Percentiles rank a stretch among this genome's conserved stretches.
These are phyloP conservation scores for Halocynthia roretzi DNA, from an alignment of 23 tunicate genomes.

Conservation along the genomic window DNA sequence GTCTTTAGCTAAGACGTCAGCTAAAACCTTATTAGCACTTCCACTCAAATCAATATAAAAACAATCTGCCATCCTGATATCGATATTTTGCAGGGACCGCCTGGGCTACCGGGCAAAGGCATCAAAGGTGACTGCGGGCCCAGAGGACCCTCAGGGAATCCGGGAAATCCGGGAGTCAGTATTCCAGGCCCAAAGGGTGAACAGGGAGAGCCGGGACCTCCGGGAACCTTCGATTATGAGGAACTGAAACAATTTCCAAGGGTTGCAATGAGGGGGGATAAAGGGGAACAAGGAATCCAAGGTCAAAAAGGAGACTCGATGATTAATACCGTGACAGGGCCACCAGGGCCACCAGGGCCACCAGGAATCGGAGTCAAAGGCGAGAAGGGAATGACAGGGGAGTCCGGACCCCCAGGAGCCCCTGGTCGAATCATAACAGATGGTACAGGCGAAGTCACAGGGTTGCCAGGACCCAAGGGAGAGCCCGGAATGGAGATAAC, in stretches of 20 bases:
- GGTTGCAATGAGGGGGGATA: neutral
- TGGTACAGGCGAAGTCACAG: slow-evolving; percentile 36
- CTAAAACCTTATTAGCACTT: too few species aligned
- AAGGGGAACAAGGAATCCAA: slow-evolving; percentile 49
- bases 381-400: slow-evolving; percentile 33
- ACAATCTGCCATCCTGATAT: too few species aligned
- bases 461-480: slow-evolving; percentile 68
- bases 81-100: slow-evolving; percentile 17
- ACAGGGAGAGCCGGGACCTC: slow-evolving; percentile 64
- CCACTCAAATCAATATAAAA: too few species aligned
- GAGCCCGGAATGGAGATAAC: slow-evolving; percentile 29
- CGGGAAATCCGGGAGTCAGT: slow-evolving; percentile 59
- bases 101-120: slow-evolving; percentile 41
- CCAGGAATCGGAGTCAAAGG: slow-evolving; percentile 16
- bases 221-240: slow-evolving; percentile 37
- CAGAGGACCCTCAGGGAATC: slow-evolving; percentile 67
- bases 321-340: slow-evolving; percentile 37
- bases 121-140: slow-evolving; percentile 77
- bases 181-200: slow-evolving; percentile 74
- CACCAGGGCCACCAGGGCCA: slow-evolving; percentile 40
- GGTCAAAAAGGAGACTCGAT: slow-evolving; percentile 51
- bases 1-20: too few species aligned
- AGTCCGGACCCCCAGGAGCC: slow-evolving; percentile 57
- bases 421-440: slow-evolving; percentile 39
- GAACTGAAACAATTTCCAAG: slow-evolving; percentile 3